A percentile compares a stretch with the other conserved stretches of the same genome.
phyloP scores from a whole-genome alignment of 2,797 vertebrate genomes.

The Phoeniculus purpureus region DNA sequence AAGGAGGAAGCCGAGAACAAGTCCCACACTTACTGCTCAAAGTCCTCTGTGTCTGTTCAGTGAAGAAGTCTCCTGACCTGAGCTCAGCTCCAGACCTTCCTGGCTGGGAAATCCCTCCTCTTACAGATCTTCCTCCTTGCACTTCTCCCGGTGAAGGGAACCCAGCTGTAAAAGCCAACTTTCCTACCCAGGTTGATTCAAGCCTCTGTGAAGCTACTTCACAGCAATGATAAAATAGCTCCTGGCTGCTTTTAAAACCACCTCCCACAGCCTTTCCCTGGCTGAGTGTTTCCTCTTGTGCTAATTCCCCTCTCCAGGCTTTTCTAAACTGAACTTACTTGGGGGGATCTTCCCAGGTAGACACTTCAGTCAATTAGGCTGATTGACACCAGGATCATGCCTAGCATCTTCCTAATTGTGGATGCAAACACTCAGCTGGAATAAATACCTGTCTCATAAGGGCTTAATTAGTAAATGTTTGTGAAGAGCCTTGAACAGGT shows the following conservation, averaged over 20 bases:
- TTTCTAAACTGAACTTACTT: neutral
- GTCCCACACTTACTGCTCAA: rapidly evolving
- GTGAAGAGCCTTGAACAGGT: neutral
- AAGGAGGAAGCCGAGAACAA: neutral
- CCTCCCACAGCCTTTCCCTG: neutral
- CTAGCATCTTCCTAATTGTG: slow-evolving; percentile 8
- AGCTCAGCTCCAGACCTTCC: neutral
- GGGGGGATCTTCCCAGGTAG: neutral
- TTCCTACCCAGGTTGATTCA: neutral
- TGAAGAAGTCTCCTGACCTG: too few relatives aligned
- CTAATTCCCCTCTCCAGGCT: neutral
- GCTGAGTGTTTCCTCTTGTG: neutral
- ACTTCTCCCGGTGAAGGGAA: neutral
- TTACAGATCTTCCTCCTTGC: neutral
- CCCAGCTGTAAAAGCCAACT: neutral
- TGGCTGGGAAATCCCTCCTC: neutral
- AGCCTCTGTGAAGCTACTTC: neutral
- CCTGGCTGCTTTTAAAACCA: neutral
- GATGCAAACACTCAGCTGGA: slow-evolving; percentile 42
- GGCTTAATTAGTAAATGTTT: slow-evolving; percentile 7
- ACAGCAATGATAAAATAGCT: neutral
- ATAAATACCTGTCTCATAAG: slow-evolving; percentile 18
- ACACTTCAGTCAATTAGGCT: slow-evolving; percentile 9
- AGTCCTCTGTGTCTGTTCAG: neutral
- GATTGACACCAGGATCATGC: slow-evolving; percentile 2